These are phyloP conservation scores for Parnassius mnemosyne DNA, from an alignment of 2,888 invertebrate genomes.

Conservation along the genomic window DNA sequence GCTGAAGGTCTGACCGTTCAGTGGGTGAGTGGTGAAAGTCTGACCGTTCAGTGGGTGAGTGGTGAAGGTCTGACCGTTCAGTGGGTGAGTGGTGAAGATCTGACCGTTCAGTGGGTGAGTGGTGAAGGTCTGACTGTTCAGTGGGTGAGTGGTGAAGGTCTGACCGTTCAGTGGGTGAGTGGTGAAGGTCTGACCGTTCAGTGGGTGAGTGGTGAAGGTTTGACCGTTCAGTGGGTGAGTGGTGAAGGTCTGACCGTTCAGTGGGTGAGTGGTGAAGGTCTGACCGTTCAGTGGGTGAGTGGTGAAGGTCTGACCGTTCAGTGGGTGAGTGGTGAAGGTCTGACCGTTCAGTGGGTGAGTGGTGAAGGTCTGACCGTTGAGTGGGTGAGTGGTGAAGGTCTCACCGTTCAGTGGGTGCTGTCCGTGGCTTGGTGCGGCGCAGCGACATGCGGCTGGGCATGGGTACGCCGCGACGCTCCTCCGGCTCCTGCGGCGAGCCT, in stretches of 20 bases:
- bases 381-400: not conserved
- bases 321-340: not conserved
- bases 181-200: not conserved
- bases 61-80: not conserved
- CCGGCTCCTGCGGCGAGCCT: slow-evolving; percentile 35
- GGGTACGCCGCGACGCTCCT: slow-evolving; percentile 39
- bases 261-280: not conserved
- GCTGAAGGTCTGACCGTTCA: not conserved
- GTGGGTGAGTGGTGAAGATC: not conserved
- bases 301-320: not conserved
- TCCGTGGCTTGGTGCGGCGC: slow-evolving; percentile 18
- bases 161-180: not conserved
- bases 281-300: not conserved
- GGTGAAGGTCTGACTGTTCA: not conserved
- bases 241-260: not conserved
- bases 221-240: not conserved
- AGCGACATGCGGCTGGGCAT: slow-evolving; percentile 69
- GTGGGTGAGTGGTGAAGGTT: not conserved
- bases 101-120: not conserved
- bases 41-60: not conserved
- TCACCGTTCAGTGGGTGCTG: not conserved
- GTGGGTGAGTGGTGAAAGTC: not conserved
- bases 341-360: not conserved
- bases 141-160: not conserved
- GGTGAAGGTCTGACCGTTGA: not conserved